Evolutionary conservation across 2,888 invertebrate species (phyloP).

Genomic region (Coleophora flavipennella): DNA sequence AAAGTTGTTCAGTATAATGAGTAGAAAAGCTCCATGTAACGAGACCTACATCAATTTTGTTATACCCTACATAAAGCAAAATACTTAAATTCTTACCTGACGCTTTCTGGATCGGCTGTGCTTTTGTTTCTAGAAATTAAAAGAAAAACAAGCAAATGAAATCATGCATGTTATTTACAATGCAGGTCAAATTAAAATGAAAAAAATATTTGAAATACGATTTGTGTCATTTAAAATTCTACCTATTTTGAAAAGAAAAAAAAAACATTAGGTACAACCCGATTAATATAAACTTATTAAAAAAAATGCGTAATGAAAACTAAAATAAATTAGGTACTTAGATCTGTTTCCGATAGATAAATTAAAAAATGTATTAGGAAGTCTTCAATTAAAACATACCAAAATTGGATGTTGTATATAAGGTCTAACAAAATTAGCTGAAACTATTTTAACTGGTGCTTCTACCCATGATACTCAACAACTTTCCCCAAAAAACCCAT

Average conservation of each 20-base stretch:
- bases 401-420: too few relatives aligned
- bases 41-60: not conserved
- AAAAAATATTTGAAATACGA: conserved; percentile 2
- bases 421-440: too few relatives aligned
- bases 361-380: conserved; percentile 1
- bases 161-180: conserved; percentile 25
- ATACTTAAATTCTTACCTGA: conserved; percentile 40
- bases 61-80: conserved; percentile 1
- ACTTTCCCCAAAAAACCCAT: too few relatives aligned
- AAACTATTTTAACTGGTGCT: too few relatives aligned
- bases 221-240: conserved; percentile 12
- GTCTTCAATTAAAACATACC: too few relatives aligned
- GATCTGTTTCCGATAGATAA: too few relatives aligned
- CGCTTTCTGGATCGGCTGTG: conserved; percentile 47
- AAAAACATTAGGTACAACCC: conserved; percentile 5
- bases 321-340: not conserved
- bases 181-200: conserved; percentile 13
- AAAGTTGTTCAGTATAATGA: too few relatives aligned
- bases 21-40: too few relatives aligned
- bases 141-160: conserved; percentile 38
- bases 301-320: not conserved
- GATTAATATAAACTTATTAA: conserved; percentile 5
- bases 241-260: too few relatives aligned
- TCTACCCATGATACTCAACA: too few relatives aligned
- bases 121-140: conserved; percentile 41